A percentile compares a stretch with the other conserved stretches of the same genome.
Conservation (phyloP, 2,797 vertebrate genomes). For the Chaetodon trifasciatus region DNA sequence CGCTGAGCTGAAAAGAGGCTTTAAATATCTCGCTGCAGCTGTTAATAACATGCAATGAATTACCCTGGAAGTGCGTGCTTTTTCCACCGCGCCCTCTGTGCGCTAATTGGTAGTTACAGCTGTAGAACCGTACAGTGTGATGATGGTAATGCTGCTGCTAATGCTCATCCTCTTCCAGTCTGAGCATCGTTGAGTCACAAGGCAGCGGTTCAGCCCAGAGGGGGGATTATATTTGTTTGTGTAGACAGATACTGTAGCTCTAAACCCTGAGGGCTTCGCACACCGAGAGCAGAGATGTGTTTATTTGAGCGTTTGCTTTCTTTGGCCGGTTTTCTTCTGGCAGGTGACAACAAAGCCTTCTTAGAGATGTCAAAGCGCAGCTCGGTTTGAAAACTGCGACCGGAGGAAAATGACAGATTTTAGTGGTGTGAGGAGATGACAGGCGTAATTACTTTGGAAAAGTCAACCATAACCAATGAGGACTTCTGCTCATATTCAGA, state of each 20-base stretch:
- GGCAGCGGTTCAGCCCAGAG: slow-evolving; percentile 33
- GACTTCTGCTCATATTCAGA: not conserved
- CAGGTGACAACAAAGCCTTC: slow-evolving; percentile 34
- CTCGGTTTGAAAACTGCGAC: not conserved
- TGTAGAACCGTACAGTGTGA: slow-evolving; percentile 37
- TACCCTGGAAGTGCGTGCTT: slow-evolving; percentile 54
- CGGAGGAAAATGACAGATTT: not conserved
- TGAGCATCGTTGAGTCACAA: slow-evolving; percentile 48
- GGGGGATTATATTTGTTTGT: slow-evolving; percentile 54
- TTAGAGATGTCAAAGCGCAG: slow-evolving; percentile 1
- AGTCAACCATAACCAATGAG: not conserved
- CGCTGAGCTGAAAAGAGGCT: slow-evolving; percentile 70
- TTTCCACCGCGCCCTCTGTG: not conserved
- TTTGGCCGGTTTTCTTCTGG: not conserved
- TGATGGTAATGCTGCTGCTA: slow-evolving; percentile 37
- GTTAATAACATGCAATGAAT: slow-evolving; percentile 59
- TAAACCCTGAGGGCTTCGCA: slow-evolving; percentile 18
- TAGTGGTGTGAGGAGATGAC: accelerated
- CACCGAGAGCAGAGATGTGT: slow-evolving; percentile 30
- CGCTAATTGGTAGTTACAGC: slow-evolving; percentile 63
- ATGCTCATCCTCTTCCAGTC: slow-evolving; percentile 54
- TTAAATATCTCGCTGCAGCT: slow-evolving; percentile 70
- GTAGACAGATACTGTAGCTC: slow-evolving; percentile 34
- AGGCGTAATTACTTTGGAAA: not conserved
- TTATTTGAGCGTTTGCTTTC: slow-evolving; percentile 25